Conservation (phyloP, 2,888 invertebrate genomes). For the Tipula lateralis region DNA sequence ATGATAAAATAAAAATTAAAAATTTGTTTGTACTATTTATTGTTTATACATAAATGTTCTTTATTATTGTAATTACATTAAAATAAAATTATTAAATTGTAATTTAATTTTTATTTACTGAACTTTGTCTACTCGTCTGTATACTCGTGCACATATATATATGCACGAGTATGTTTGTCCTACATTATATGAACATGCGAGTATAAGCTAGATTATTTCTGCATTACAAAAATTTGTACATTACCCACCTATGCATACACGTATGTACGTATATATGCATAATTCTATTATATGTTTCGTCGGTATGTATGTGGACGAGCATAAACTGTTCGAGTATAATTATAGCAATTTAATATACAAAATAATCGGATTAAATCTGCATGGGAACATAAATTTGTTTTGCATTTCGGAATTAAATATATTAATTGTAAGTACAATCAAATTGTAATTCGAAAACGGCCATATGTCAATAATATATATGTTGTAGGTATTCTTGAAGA, state of each 20-base stretch:
- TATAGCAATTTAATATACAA: slow-evolving; percentile 11
- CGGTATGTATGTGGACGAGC: neutral
- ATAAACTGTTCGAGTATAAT: neutral
- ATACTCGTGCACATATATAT: neutral
- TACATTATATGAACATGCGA: no score
- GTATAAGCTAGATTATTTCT: no score
- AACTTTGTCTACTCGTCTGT: neutral
- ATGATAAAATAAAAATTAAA: neutral
- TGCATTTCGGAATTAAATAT: neutral
- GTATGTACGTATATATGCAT: neutral
- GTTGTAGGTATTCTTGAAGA: no score
- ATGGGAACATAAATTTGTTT: neutral
- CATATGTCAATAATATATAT: no score
- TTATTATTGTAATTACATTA: slow-evolving; percentile 19
- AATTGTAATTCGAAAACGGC: no score
- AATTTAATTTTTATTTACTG: slow-evolving; percentile 19
- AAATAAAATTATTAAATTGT: neutral
- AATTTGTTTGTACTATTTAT: neutral
- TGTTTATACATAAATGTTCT: neutral
- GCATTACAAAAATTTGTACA: neutral
- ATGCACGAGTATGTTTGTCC: neutral
- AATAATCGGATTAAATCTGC: neutral
- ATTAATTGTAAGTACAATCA: no score
- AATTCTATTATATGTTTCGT: neutral
- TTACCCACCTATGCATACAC: no score